Base-by-base conservation (phyloP, 2,797 vertebrate species). In the Neomorphus geoffroyi region DNA sequence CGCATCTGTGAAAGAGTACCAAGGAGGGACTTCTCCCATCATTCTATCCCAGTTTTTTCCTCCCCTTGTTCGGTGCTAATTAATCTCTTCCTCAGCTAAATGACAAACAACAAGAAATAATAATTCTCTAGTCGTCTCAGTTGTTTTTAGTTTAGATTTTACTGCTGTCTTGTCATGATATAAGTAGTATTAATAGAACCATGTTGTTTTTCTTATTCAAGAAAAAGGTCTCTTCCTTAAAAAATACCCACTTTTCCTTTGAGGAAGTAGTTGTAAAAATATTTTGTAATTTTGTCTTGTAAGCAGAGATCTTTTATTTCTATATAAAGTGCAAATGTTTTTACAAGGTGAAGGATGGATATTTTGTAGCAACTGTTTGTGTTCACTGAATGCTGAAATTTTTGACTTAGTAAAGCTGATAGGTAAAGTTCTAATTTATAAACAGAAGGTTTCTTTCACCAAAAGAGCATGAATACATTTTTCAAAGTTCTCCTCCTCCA, bases 221-320 rank as follows among this genome's bases (percentile, higher is more conserved):
- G 26, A 28, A 58, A n/a, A 84, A 37, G 11, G 26, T 41, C 9
- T 70, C 48, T 61, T 61, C 17, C 35, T 67, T 77, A 35, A 77
- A 54, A 50, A 53, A 61, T 0, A 0, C 6, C 3, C 7, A 53
- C 4, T 5, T 73, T 39, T 58, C 28, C 50, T 32, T 10, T 71
- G 17, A 23, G 16, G 11, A 83, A 48, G 1, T 12, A 35, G 51
- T 4, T 48, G 30, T 27, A 86, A 90, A 81, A 67, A 50, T 9
- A 35, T 1, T 6, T 48, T 1, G 4, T 46, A 22, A 35, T 32
- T 92, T 37, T 50, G 18, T 64, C 61, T 67, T 58, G 4, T 41
- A 60, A 60, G n/a, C 43, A 74, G 87, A 82, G 28, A 62, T 37
- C 35, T 66, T 81, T 48, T 56, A 79, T 62, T 89, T 73, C 51